Percentiles rank a stretch among this genome's conserved stretches.
Conservation (phyloP, 1,140 invertebrate species). For the Grapholita molesta region DNA sequence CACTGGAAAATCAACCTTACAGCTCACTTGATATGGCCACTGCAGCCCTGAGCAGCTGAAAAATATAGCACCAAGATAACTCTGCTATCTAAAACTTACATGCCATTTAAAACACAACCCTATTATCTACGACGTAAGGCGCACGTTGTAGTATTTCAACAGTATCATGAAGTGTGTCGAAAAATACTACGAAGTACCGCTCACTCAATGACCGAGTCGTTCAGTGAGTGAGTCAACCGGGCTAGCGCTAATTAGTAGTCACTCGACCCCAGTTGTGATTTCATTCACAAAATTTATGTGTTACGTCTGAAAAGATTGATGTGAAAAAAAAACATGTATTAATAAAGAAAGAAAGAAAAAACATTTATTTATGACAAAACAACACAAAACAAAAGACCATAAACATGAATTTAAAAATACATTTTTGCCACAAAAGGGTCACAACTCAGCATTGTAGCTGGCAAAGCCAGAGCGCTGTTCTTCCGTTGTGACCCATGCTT, state of each 20-base stretch:
- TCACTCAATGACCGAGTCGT: conserved; percentile 12
- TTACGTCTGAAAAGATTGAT: not conserved
- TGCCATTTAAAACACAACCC: not conserved
- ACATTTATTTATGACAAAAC: too few species aligned
- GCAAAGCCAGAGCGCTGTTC: too few species aligned
- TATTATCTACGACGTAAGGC: not conserved
- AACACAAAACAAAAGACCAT: too few species aligned
- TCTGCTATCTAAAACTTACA: not conserved
- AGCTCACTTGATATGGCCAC: not conserved
- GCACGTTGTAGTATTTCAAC: too few species aligned
- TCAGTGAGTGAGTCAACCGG: conserved; percentile 3
- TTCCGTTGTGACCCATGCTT: too few species aligned
- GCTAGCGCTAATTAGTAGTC: not conserved
- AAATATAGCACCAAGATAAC: not conserved
- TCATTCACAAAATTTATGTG: not conserved
- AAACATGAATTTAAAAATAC: too few species aligned
- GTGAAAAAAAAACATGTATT: too few species aligned
- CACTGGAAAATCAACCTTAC: not conserved
- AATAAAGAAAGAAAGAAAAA: too few species aligned
- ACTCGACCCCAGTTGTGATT: not conserved
- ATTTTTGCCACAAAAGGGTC: too few species aligned
- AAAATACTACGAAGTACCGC: conserved; percentile 1
- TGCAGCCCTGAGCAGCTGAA: not conserved
- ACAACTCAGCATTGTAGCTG: too few species aligned
- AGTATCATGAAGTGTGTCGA: not conserved